Percentiles rank a stretch among this genome's conserved stretches.
Evolutionary conservation across 1,140 invertebrate species (phyloP).

Genomic region (Conus betulinus): DNA sequence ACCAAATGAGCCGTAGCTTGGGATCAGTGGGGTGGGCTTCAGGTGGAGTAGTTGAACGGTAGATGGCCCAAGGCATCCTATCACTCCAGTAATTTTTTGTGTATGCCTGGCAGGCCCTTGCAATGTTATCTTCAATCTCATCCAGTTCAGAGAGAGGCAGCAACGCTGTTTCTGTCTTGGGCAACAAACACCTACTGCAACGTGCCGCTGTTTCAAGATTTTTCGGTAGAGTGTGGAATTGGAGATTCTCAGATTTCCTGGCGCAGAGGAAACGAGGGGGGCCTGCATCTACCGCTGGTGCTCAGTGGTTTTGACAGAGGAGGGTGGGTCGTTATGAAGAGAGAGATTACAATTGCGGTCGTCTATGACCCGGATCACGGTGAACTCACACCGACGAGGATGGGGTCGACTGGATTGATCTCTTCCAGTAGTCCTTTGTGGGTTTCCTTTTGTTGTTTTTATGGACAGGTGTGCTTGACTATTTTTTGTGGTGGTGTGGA

Average conservation of each 20-base stretch:
- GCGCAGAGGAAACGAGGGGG: not conserved
- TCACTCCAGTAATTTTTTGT: too few relatives aligned
- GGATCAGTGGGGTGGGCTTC: too few relatives aligned
- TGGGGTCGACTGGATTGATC: conserved; percentile 80
- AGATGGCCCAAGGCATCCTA: too few relatives aligned
- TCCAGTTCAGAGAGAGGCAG: too few relatives aligned
- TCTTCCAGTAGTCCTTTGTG: conserved; percentile 83
- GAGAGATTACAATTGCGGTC: conserved; percentile 72
- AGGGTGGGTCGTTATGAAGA: conserved; percentile 59
- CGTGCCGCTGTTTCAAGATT: too few relatives aligned
- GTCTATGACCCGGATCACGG: conserved; percentile 81
- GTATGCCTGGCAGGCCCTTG: too few relatives aligned
- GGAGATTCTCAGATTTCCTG: conserved; percentile 37
- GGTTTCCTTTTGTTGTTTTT: conserved; percentile 54
- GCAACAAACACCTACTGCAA: too few relatives aligned
- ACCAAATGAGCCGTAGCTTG: too few relatives aligned
- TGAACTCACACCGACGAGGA: conserved; percentile 80
- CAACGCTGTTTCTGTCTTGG: too few relatives aligned
- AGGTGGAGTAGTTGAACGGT: too few relatives aligned
- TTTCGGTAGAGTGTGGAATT: too few relatives aligned
- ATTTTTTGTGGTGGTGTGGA: not conserved
- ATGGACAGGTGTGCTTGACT: not conserved
- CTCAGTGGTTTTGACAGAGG: conserved; percentile 51
- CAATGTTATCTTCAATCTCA: too few relatives aligned
- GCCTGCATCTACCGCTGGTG: not conserved